Base-by-base conservation (phyloP, 2,797 vertebrate genomes). In the Labeo calbasu region DNA sequence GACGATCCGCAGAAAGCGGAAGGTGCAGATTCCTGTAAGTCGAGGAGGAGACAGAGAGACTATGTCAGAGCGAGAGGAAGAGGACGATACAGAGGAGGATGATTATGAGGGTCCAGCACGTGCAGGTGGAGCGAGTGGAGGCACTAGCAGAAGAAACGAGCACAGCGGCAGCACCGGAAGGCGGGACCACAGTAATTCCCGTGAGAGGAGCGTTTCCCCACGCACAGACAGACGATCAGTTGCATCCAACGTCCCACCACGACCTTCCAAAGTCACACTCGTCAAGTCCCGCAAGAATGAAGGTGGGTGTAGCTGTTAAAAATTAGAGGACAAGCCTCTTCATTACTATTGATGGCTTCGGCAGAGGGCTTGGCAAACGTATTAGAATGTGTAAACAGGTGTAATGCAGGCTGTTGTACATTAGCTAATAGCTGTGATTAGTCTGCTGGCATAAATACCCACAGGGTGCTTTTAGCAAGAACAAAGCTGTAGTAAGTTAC, bases 251-350 rank as follows among this genome's bases (percentile, higher is more conserved):
- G 95, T 96, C 82, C 96, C 96, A 0, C 93, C 95, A 11, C 97
- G 96, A 15, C 98, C 98, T 55, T 96, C 97, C 88, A 99, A 98
- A 93, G 97, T 99, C 92, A 99, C 98, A 0, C 91, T 99, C 36
- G 97, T 99, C 90, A 99, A 99, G 86, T 99, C 98, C 0, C 96
- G 98, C 87, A 99, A 99, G 85, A 99, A 96, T 88, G 98, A 99
- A 99, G 98, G 98, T 99, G n/a, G 23, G 82, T 12, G 21, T 6
- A 51, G 19, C 48, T 40, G 48, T 40, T 36, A 4, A 66, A 80
- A 70, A 57, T 70, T 66, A 71, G 19, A 63, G 9, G 23, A 59
- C 28, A 72, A 28, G 50, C 8, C 14, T 21, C 2, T 65, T 48
- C 40, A 46, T 63, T 77, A 59, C 72, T 59, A 50, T 23, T 50